phyloP scores from a whole-genome alignment of 2,888 invertebrate species.

The Drosophila yooni region DNA sequence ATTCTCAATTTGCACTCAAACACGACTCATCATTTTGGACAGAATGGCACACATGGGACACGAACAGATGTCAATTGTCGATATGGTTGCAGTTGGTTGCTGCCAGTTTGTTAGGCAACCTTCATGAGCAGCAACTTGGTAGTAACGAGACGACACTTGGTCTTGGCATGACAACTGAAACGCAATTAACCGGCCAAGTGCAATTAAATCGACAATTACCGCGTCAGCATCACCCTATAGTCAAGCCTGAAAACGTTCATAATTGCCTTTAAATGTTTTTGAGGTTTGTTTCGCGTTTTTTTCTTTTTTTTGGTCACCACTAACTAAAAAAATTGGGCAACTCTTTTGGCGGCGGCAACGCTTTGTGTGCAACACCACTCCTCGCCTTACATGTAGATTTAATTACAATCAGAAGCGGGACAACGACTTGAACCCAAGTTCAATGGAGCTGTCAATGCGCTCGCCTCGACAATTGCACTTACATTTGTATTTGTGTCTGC shows the following conservation, averaged over 20 bases:
- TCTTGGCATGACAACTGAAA: constrained; percentile 78
- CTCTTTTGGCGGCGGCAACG: constrained; percentile 26
- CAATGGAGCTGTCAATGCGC: constrained; percentile 63
- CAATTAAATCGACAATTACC: constrained; percentile 73
- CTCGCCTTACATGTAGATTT: constrained; percentile 62
- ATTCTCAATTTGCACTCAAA: constrained; percentile 61
- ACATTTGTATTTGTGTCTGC: constrained; percentile 5
- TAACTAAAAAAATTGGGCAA: constrained; percentile 30
- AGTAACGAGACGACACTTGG: constrained; percentile 35
- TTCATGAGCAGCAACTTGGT: constrained; percentile 58
- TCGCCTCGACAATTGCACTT: constrained; percentile 30
- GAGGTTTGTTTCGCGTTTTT: constrained; percentile 38
- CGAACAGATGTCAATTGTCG: constrained; percentile 62
- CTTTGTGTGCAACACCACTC: constrained; percentile 35
- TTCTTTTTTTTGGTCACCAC: constrained; percentile 14
- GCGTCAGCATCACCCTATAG: constrained; percentile 42
- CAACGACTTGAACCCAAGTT: constrained; percentile 70
- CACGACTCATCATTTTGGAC: constrained; percentile 67
- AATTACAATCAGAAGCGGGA: constrained; percentile 64
- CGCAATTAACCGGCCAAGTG: constrained; percentile 77
- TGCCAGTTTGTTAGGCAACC: constrained; percentile 49
- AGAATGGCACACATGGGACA: constrained; percentile 54
- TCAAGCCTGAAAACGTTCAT: constrained; percentile 33
- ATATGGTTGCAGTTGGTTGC: constrained; percentile 35
- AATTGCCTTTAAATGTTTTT: constrained; percentile 60